Conservation (phyloP, 2,888 invertebrate species). For the Operophtera brumata region DNA sequence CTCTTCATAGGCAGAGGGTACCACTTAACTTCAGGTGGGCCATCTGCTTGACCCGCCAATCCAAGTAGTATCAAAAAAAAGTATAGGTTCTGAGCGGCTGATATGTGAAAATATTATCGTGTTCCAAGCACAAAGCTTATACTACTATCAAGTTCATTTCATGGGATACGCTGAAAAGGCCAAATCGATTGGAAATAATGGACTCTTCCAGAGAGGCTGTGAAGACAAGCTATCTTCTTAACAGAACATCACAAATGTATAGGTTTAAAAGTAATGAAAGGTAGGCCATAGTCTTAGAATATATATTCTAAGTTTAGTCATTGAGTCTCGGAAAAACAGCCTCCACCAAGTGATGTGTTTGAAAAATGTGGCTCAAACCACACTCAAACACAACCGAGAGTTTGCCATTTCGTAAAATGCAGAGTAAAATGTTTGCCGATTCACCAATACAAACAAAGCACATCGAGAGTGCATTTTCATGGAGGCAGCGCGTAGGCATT, state of each 20-base stretch:
- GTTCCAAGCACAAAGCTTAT: neutral
- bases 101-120: neutral
- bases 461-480: constrained; percentile 45
- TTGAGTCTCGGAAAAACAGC: no score
- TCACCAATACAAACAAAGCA: constrained; percentile 51
- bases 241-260: neutral
- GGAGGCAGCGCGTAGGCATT: constrained; percentile 35
- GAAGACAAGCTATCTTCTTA: neutral
- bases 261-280: neutral
- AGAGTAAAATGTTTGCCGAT: constrained; percentile 49
- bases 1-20: no score
- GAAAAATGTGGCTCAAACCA: constrained; percentile 37
- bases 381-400: constrained; percentile 32
- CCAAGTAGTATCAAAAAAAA: no score
- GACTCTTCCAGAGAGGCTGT: neutral
- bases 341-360: constrained; percentile 5
- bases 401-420: constrained; percentile 42
- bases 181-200: constrained; percentile 54
- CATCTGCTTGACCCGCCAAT: no score
- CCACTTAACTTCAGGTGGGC: no score
- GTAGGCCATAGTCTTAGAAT: no score
- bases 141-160: constrained; percentile 30
- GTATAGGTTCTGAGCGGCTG: no score
- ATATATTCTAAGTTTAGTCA: no score
- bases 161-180: constrained; percentile 44